These are phyloP conservation scores for Drosophila santomea DNA, from an alignment of 1,140 invertebrate genomes.

Conservation along the genomic window DNA sequence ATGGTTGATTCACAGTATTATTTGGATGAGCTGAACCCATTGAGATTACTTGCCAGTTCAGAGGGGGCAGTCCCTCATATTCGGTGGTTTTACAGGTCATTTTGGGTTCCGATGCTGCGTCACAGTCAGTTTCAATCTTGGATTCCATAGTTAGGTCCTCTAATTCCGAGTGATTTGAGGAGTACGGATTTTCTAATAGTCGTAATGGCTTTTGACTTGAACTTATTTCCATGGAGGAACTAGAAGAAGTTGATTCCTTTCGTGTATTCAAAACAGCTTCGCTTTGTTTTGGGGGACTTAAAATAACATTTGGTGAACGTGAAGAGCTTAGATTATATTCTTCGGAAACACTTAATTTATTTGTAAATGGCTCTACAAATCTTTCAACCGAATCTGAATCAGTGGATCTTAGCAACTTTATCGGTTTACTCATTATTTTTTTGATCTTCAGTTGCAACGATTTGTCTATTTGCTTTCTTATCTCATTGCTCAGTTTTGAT, in stretches of 20 bases:
- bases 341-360: background rate
- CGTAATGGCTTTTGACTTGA: conserved; percentile 1
- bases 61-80: background rate
- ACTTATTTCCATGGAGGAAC: background rate
- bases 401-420: conserved; percentile 16
- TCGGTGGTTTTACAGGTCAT: background rate
- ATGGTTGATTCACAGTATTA: background rate
- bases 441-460: background rate
- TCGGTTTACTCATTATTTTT: conserved; percentile 55
- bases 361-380: background rate
- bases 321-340: background rate
- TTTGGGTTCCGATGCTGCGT: background rate
- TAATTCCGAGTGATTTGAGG: background rate
- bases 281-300: too few species aligned
- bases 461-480: conserved; percentile 5
- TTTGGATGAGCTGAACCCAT: background rate
- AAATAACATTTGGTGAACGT: too few species aligned
- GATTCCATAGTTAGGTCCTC: background rate
- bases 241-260: background rate
- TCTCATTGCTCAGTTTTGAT: background rate
- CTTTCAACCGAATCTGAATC: background rate
- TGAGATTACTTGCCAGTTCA: conserved; percentile 2
- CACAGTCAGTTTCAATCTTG: background rate
- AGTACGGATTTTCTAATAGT: background rate
- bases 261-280: too few species aligned